Base-by-base conservation (phyloP, 2,888 invertebrate species). In the Meganola albula region DNA sequence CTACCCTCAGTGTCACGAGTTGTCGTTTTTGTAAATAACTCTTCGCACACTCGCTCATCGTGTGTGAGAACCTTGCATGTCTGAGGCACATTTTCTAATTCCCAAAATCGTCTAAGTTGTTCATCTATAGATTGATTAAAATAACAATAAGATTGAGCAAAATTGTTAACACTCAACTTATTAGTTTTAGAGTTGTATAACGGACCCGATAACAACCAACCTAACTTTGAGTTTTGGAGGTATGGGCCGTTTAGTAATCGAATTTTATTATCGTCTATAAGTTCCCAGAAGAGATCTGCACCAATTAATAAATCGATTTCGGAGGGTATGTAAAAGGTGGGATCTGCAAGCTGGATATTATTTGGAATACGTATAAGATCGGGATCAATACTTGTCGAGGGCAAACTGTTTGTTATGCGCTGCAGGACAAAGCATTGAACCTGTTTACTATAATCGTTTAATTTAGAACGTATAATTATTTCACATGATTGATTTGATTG, bases 281-380 rank as follows among this genome's bases (percentile, higher is more conserved):
- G 12, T 7, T 30, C 24, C 16, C 30, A 30, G n/a, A 30, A 30
- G 12, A 4, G 2, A 18, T 27, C 18, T 1, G 27, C 10, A 27
- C 22, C 6, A 29, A 29, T 29, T 14, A 14, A 29, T 29, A 10
- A n/a, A n/a, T n/a, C n/a, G n/a, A 23, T 14, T 21, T 12, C 9
- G 9, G 10, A 12, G 12, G 12, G 10, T 10, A 28, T n/a, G n/a
- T n/a, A 24, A 24, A 28, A 34, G 1, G 24, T 9, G 11, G 34
- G 24, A 12, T 34, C 28, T 9, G 24, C 34, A 3, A 34, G 20
- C 20, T 25, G 13, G 12, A 34, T 14, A 10, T 29, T 24, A 12
- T 28, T 20, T 21, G 34, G 34, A 20, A 34, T 33, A 14, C 27
- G 20, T n/a, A n/a, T n/a, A n/a, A n/a, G n/a, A n/a, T n/a, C n/a